These are phyloP conservation scores for Oreocharis arfaki DNA, from an alignment of 2,113 vertebrate species.

Conservation along the genomic window DNA sequence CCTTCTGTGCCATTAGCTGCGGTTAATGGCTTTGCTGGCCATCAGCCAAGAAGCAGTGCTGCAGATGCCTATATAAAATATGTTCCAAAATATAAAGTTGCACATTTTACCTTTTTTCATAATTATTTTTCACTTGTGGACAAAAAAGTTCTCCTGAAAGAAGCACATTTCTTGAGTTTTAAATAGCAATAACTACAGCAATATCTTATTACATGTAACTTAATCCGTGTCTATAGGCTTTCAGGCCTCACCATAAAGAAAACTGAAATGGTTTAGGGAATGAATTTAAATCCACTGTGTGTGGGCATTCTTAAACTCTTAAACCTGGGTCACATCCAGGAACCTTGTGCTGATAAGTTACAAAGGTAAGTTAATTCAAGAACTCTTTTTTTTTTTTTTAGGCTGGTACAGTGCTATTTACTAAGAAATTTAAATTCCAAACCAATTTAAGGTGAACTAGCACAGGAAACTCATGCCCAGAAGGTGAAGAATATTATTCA, in stretches of 20 bases:
- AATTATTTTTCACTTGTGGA: neutral
- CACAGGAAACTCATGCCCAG: neutral
- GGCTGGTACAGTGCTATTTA: neutral
- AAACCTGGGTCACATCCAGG: neutral
- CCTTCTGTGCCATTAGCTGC: conserved; percentile 1
- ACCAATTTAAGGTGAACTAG: neutral
- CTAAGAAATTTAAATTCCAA: neutral
- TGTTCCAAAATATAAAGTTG: neutral
- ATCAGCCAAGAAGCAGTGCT: neutral
- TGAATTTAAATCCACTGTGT: neutral
- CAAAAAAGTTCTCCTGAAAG: neutral
- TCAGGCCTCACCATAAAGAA: neutral
- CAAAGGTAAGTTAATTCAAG: neutral
- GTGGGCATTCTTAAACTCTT: neutral
- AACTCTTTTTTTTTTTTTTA: neutral
- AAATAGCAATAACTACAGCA: neutral
- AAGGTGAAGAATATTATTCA: neutral
- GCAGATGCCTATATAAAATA: neutral
- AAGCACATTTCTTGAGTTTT: neutral
- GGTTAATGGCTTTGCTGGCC: conserved; percentile 37
- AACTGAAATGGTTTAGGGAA: neutral
- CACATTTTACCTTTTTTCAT: neutral
- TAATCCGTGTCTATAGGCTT: neutral
- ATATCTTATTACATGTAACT: neutral
- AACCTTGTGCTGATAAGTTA: neutral